phyloP scores from a whole-genome alignment of 2,888 invertebrate species.

The Malthinus seriepunctatus region DNA sequence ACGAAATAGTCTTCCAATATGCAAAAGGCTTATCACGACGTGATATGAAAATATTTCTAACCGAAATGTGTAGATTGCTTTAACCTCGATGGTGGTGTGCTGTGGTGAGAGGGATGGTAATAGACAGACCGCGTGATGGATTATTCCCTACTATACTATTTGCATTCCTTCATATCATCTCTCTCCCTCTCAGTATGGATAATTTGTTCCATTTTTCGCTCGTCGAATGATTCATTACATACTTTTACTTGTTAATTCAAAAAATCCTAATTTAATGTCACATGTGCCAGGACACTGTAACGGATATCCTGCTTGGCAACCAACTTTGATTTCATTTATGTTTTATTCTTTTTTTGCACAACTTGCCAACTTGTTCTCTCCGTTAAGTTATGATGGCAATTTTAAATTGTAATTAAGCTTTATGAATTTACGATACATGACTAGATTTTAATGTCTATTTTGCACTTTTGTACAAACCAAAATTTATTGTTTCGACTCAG shows the following conservation, averaged over 20 bases:
- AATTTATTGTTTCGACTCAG: conserved; percentile 25
- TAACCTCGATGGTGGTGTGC: conserved; percentile 24
- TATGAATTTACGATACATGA: conserved; percentile 27
- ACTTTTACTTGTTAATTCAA: conserved; percentile 25
- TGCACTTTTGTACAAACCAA: conserved; percentile 35
- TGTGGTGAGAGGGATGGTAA: conserved; percentile 38
- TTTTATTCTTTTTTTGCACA: conserved; percentile 16
- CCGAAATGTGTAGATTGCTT: conserved; percentile 47
- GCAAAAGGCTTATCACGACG: conserved; percentile 45
- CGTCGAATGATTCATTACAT: conserved; percentile 28
- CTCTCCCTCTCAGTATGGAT: conserved; percentile 4
- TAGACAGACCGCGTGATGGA: conserved; percentile 47
- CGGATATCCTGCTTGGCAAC: conserved; percentile 26
- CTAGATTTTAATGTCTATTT: conserved; percentile 36
- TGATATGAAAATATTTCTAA: conserved; percentile 44
- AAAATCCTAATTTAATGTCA: conserved; percentile 25
- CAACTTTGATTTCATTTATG: conserved; percentile 21
- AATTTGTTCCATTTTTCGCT: conserved; percentile 19
- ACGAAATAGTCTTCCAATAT: conserved; percentile 38
- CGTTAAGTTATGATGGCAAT: conserved; percentile 33
- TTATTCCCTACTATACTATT: conserved; percentile 36
- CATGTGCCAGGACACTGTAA: conserved; percentile 22
- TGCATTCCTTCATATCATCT: conserved; percentile 31
- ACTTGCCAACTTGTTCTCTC: conserved; percentile 26
- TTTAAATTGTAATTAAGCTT: conserved; percentile 35